Evolutionary conservation across 2,888 invertebrate species (phyloP).

Genomic region (Nasonovia ribisnigri): DNA sequence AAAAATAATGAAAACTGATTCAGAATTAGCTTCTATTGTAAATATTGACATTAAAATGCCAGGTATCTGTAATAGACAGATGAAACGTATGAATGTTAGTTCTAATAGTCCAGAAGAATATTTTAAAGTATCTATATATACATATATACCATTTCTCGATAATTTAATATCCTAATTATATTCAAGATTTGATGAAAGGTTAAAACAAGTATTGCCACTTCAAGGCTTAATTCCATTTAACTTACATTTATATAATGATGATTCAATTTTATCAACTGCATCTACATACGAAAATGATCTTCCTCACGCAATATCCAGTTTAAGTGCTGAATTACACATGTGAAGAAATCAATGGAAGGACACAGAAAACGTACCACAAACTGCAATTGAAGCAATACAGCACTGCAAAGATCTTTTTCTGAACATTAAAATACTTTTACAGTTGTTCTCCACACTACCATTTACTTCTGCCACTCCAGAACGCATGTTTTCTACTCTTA

Average conservation of each 20-base stretch:
- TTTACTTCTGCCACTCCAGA: too few species aligned
- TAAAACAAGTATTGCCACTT: neutral
- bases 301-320: neutral
- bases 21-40: neutral
- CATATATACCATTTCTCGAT: too few species aligned
- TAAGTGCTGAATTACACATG: neutral
- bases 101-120: too few species aligned
- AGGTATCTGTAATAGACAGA: neutral
- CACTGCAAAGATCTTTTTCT: too few species aligned
- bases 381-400: neutral
- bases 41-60: neutral
- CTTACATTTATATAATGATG: neutral
- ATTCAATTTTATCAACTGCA: constrained; percentile 11
- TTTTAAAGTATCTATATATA: too few species aligned
- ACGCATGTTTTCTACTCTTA: neutral
- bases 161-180: neutral
- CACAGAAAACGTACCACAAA: neutral
- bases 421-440: too few species aligned
- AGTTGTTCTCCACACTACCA: too few species aligned
- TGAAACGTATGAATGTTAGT: neutral
- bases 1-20: constrained; percentile 1
- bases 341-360: neutral
- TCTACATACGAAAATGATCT: neutral
- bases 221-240: constrained; percentile 21
- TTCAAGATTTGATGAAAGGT: constrained; percentile 33